Evolutionary conservation across 2,888 invertebrate genomes (phyloP).

Genomic region (Tupiocoris notatus): DNA sequence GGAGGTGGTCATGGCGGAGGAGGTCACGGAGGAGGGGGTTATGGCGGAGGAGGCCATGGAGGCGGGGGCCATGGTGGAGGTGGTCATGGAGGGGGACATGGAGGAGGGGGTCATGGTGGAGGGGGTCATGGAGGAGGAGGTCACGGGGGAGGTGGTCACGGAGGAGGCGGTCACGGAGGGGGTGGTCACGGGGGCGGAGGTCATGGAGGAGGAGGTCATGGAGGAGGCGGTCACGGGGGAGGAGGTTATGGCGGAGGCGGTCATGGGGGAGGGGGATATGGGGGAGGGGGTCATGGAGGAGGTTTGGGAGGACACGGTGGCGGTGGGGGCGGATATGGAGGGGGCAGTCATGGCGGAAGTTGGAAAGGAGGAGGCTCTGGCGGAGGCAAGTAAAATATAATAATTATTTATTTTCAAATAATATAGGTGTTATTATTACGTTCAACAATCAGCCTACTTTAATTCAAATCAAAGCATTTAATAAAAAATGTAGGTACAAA

Average conservation of each 20-base stretch:
- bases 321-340: not conserved
- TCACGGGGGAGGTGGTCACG: not conserved
- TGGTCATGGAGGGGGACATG: not conserved
- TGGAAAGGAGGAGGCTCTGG: not conserved
- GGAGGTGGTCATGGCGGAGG: constrained; percentile 20
- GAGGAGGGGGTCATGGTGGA: not conserved
- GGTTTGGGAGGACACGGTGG: not conserved
- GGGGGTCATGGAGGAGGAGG: not conserved
- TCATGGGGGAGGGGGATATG: not conserved
- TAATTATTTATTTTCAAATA: too few relatives aligned
- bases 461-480: too few relatives aligned
- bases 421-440: too few relatives aligned
- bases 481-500: too few relatives aligned
- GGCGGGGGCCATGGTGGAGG: constrained; percentile 11
- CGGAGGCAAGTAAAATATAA: too few relatives aligned
- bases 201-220: not conserved
- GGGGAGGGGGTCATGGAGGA: not conserved
- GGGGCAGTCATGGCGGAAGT: not conserved
- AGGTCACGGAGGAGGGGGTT: constrained; percentile 23
- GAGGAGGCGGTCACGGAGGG: not conserved
- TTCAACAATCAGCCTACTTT: too few relatives aligned
- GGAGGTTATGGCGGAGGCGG: not conserved
- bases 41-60: constrained; percentile 12
- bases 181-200: not conserved
- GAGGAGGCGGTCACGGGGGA: not conserved